phyloP scores from a whole-genome alignment of 2,797 vertebrate genomes.

The Rhabdophis nuchalis region DNA sequence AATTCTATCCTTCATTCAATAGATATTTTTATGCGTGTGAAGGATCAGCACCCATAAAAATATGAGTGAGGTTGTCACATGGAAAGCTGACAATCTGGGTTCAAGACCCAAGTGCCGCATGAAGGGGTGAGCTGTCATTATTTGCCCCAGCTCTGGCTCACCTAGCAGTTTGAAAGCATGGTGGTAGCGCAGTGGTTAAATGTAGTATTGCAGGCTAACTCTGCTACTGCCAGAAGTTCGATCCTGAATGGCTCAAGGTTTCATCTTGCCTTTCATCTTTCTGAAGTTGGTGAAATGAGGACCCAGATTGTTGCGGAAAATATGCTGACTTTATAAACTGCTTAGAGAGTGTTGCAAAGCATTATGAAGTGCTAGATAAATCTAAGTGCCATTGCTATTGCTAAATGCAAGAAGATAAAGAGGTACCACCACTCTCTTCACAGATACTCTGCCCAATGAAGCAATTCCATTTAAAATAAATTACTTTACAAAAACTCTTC shows the following conservation, averaged over 20 bases:
- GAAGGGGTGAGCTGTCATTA: neutral
- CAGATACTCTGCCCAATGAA: neutral
- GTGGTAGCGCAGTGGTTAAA: neutral
- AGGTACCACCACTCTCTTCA: conserved; percentile 17
- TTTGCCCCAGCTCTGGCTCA: neutral
- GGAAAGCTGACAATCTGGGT: neutral
- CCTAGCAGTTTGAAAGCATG: neutral
- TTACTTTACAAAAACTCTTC: conserved; percentile 33
- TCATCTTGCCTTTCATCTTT: neutral
- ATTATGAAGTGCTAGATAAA: neutral
- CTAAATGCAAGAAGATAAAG: neutral
- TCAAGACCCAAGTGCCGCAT: neutral
- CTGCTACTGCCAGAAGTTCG: neutral
- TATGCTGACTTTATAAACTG: neutral
- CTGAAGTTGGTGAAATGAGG: neutral
- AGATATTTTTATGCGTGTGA: neutral
- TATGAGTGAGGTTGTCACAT: neutral
- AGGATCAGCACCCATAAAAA: neutral
- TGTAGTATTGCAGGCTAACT: too few species aligned
- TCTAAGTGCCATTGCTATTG: neutral
- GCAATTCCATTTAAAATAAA: conserved; percentile 36
- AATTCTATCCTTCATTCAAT: conserved; percentile 39
- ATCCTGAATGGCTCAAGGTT: neutral
- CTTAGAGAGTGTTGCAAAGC: neutral
- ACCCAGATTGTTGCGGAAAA: neutral